These are phyloP conservation scores for Scomber scombrus DNA, from an alignment of 2,113 vertebrate genomes.

Conservation along the genomic window DNA sequence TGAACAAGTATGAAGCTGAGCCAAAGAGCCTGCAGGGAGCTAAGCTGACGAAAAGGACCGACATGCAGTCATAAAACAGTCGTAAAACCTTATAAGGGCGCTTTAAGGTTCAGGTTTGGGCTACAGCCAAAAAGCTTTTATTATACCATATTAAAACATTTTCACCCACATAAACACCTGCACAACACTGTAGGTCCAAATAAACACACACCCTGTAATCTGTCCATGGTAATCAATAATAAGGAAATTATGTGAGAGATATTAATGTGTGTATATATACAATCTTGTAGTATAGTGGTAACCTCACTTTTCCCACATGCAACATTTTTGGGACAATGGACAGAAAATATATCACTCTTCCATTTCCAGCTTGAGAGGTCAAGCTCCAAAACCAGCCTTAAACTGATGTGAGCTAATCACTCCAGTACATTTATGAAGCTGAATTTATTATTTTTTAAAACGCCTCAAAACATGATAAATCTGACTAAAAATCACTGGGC, in stretches of 20 bases:
- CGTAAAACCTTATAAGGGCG: constrained; percentile 26
- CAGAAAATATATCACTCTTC: constrained; percentile 2
- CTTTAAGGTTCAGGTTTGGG: constrained; percentile 3
- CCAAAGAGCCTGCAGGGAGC: no score
- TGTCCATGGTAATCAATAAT: neutral
- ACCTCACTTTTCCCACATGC: neutral
- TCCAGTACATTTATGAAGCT: constrained; percentile 15
- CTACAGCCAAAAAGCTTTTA: constrained; percentile 14
- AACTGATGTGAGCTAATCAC: constrained; percentile 9
- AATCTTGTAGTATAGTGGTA: no score
- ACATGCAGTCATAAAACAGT: neutral
- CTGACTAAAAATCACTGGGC: neutral
- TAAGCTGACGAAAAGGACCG: no score
- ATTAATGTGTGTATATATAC: neutral
- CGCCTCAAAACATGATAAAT: constrained; percentile 17
- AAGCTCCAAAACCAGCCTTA: neutral
- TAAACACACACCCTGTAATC: neutral
- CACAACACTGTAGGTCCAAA: no score
- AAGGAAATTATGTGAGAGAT: neutral
- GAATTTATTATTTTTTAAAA: constrained; percentile 41
- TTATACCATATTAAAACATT: neutral
- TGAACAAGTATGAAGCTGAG: no score
- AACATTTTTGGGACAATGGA: neutral
- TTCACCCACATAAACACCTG: neutral
- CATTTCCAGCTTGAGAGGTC: neutral